Conservation (phyloP, 1,140 invertebrate genomes). For the Probaryconus sp. region DNA sequence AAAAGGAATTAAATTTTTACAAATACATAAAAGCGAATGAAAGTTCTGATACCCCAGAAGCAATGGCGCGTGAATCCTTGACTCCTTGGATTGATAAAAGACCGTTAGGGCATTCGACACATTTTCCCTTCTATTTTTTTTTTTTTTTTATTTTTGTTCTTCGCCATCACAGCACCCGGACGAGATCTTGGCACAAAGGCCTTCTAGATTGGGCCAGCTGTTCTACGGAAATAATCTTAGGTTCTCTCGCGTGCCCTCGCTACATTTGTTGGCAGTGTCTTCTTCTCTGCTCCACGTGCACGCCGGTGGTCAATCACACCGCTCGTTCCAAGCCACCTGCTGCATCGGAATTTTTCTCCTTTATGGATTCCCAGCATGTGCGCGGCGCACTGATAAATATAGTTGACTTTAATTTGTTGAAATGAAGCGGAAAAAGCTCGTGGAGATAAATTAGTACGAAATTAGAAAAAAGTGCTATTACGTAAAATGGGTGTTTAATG, state of each 20-base stretch:
- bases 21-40: no score
- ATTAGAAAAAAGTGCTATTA: no score
- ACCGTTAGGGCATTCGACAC: no score
- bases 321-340: conserved; percentile 48
- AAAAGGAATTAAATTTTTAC: no score
- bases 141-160: not conserved
- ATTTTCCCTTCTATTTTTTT: not conserved
- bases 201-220: conserved; percentile 60
- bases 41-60: no score
- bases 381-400: conserved; percentile 19
- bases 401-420: no score
- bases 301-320: conserved; percentile 23
- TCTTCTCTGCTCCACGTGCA: conserved; percentile 30
- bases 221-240: conserved; percentile 21
- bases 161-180: not conserved
- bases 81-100: no score
- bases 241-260: conserved; percentile 2
- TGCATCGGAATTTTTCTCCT: conserved; percentile 51
- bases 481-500: no score
- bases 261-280: conserved; percentile 31
- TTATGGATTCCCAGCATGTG: conserved; percentile 24
- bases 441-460: no score
- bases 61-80: no score
- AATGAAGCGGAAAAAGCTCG: no score
- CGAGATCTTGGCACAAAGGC: conserved; percentile 35